A percentile compares a stretch with the other conserved stretches of the same genome.
Conservation (phyloP, 2,113 vertebrate species). For the human (Homo sapiens) region DNA sequence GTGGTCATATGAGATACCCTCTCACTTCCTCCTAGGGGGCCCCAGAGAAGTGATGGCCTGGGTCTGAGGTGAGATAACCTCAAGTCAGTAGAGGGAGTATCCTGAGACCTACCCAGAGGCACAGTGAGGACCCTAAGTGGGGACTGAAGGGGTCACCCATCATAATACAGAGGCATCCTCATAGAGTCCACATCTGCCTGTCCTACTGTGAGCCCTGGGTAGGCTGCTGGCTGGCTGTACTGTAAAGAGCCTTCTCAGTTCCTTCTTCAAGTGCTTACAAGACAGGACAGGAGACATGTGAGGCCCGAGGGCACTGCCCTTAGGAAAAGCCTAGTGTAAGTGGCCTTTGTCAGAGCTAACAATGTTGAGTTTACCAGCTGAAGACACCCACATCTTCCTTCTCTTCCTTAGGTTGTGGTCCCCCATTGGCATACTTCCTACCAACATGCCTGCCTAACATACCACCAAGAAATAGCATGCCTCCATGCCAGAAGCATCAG, state of each 20-base stretch:
- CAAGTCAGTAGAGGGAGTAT: background rate
- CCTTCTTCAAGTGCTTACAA: background rate
- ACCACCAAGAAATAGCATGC: background rate
- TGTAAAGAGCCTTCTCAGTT: background rate
- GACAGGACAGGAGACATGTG: background rate
- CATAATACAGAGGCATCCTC: background rate
- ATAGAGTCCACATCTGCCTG: background rate
- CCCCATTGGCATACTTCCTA: background rate
- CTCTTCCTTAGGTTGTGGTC: background rate
- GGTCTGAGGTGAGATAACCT: background rate
- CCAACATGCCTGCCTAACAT: background rate
- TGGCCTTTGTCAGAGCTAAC: background rate
- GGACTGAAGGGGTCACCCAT: background rate
- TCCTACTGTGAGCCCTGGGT: background rate
- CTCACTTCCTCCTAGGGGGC: background rate
- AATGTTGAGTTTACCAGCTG: background rate
- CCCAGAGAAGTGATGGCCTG: background rate
- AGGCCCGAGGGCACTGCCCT: background rate
- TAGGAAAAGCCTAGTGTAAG: background rate
- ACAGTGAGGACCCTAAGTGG: background rate
- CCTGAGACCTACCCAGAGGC: background rate
- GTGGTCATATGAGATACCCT: background rate
- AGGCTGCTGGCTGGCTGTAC: background rate
- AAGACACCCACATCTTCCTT: background rate
- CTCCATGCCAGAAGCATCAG: background rate